Base-by-base conservation (phyloP, 2,888 invertebrate species). In the Psylliodes chrysocephalus region DNA sequence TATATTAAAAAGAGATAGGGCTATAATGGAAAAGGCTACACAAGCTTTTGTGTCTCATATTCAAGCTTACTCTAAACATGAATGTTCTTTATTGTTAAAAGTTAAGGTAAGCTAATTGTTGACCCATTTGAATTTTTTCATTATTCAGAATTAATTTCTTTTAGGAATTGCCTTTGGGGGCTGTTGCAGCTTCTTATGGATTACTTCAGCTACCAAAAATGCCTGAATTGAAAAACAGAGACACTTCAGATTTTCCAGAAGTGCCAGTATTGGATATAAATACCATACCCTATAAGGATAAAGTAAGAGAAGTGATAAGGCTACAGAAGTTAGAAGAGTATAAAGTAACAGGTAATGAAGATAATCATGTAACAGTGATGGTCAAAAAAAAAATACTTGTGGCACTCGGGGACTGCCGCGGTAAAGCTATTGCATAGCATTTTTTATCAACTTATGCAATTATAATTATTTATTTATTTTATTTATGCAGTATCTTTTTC, bases 41-140 rank as follows among this genome's bases (percentile, higher is more conserved):
- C 86, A 90, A 56, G 98, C 98, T 0, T 98, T 96, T 82, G 98
- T 99, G 0, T 98, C 98, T 0, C 97, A 95, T 80, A 87, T 98
- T 64, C 90, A 94, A 71, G 92, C 96, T 0, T 99, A 99, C 82
- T 90, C 90, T 8, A 98, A 98, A 81, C 98, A 99, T 82, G 98
- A 98, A 79, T 98, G 97, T 78, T 92, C 89, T 75, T 86, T 98
- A 38, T 89, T 98, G 52, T 86, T 99, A 67, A 87, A 91, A 73
- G 83, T 95, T 12, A 96, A 95, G 82, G 88, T 86, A 75, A 64
- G 67, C 59, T 22, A 7, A 14, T n/a, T n/a, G n/a, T n/a, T n/a
- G n/a, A n/a, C n/a, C 25, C 7, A 15, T 25, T 44, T 8, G 14
- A 44, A 56, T 47, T 17, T 35, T 56, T 12, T 25, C 30, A n/a